Evolutionary conservation across 2,797 vertebrate species (phyloP), one percentile per base, ranked within the genome.

Genomic region (Pyrocephalus nanus): DNA sequence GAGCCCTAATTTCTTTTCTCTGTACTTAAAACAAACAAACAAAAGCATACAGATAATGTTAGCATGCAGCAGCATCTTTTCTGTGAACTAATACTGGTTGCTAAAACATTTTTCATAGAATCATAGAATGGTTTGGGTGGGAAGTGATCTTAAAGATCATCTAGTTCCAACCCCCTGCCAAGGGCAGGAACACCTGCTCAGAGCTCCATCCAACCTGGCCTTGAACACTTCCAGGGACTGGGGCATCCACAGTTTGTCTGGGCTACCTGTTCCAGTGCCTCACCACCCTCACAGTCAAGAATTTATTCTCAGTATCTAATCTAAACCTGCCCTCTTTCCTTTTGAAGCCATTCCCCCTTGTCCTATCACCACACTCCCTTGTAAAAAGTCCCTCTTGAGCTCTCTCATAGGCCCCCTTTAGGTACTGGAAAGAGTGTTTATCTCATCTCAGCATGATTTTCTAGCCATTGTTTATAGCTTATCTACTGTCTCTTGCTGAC

Each of bases 381-480:
- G 54, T 38, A 30, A 48, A 25, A 79, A 29, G 42, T 67, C 34
- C 19, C 34, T 73, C 42, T 85, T 11, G 19, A 55, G 19, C 42
- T 55, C 60, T 67, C 61, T 43, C 61, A 8, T 29, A 48, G 67
- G 11, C 23, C 42, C 11, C 34, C 40, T 79, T 66, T 29, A 85
- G 47, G 54, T 38, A 26, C 61, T 73, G 51, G 36, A 84, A 71
- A n/a, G 42, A 45, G 13, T 48, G 40, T 72, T 90, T 92, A 40
- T 86, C n/a, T 89, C 27, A 67, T 54, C 22, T 91, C 80, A 65
- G 32, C 13, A 18, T 62, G 60, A n/a, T 73, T 87, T 86, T 89
- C 36, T 88, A 87, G 62, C 69, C 60, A 62, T 89, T 93, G 67
- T 93, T 92, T 86, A 22, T n/a, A 65, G 34, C 53, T 82, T 94